These are phyloP conservation scores for Lordiphosa mommai DNA, from an alignment of 1,140 invertebrate genomes.

Conservation along the genomic window DNA sequence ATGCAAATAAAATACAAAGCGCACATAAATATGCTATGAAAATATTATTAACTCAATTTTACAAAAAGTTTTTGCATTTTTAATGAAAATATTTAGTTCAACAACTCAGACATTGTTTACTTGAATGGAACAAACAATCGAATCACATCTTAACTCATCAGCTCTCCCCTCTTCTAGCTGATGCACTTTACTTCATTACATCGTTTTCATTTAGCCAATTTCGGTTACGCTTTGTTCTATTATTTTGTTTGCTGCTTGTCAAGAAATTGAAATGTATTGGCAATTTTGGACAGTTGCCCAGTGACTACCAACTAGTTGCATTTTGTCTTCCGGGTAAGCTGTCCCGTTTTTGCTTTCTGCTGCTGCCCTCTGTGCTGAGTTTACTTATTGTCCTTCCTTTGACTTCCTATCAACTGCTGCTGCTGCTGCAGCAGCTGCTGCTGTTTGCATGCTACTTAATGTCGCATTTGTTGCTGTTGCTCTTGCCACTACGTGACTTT, in stretches of 20 bases:
- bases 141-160: too few species aligned
- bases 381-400: slow-evolving; percentile 53
- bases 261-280: slow-evolving; percentile 41
- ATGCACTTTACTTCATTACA: slow-evolving; percentile 45
- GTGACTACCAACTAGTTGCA: slow-evolving; percentile 47
- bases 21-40: slow-evolving; percentile 13
- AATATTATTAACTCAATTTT: slow-evolving; percentile 34
- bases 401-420: slow-evolving; percentile 15
- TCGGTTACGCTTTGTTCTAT: slow-evolving; percentile 43
- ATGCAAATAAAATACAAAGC: slow-evolving; percentile 25
- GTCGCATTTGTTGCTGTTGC: slow-evolving; percentile 34
- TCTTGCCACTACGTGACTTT: slow-evolving; percentile 59
- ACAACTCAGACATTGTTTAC: not conserved
- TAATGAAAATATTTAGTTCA: slow-evolving; percentile 15
- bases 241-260: slow-evolving; percentile 11
- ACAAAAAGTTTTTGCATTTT: too few species aligned
- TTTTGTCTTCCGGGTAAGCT: slow-evolving; percentile 27
- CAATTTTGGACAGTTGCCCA: slow-evolving; percentile 23
- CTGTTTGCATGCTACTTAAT: slow-evolving; percentile 66
- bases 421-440: slow-evolving; percentile 18
- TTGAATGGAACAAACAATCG: slow-evolving; percentile 16
- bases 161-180: slow-evolving; percentile 4
- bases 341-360: slow-evolving; percentile 10
- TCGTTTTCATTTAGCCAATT: slow-evolving; percentile 55
- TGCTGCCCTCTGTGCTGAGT: not conserved